Conservation (phyloP, 2,888 invertebrate species). For the Melipona beecheii region DNA sequence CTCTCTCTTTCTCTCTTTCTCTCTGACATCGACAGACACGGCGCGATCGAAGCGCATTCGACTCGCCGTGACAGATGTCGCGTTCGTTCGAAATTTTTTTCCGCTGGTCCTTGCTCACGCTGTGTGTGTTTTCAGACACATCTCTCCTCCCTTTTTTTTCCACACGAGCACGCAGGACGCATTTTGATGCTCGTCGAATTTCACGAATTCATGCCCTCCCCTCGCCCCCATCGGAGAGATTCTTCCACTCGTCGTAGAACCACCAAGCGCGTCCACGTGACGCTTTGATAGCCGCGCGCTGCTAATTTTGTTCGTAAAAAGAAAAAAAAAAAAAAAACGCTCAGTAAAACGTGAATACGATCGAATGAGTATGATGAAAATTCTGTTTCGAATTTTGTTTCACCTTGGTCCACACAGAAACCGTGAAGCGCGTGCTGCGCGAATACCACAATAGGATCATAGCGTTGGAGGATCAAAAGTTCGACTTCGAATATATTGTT, state of each 20-base stretch:
- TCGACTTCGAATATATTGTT: conserved; percentile 99
- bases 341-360: background rate
- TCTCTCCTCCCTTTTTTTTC: background rate
- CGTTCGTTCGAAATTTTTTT: background rate
- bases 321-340: no score
- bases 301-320: background rate
- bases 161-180: conserved; percentile 1
- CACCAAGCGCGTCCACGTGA: background rate
- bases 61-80: background rate
- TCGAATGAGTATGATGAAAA: conserved; percentile 27
- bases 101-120: background rate
- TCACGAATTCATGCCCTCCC: background rate
- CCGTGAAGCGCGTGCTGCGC: conserved; percentile 90
- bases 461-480: conserved; percentile 96
- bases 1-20: no score
- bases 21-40: background rate
- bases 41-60: conserved; percentile 1
- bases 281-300: background rate
- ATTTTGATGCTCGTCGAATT: background rate
- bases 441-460: conserved; percentile 95
- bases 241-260: background rate
- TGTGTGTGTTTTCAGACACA: background rate
- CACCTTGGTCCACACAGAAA: conserved; percentile 86
- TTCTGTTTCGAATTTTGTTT: conserved; percentile 62
- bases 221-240: background rate